These are phyloP conservation scores for Mormoops blainvillei DNA, from an alignment of 2,113 vertebrate genomes.

Conservation along the genomic window DNA sequence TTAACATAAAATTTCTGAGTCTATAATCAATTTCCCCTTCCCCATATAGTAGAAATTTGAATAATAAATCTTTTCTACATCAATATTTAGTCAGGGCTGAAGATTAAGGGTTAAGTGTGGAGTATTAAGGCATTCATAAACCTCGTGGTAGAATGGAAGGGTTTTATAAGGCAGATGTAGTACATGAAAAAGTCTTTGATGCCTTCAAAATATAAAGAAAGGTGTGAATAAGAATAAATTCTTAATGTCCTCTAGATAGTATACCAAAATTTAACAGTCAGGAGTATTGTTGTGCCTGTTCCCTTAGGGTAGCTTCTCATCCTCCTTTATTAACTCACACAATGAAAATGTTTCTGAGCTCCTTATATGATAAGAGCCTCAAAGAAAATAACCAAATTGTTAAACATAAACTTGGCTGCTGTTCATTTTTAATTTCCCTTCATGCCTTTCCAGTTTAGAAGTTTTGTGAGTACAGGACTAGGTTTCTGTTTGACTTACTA, in stretches of 20 bases:
- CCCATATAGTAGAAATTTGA: not conserved
- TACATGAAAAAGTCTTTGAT: not conserved
- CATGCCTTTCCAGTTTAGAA: not conserved
- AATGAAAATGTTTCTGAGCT: conserved; percentile 20
- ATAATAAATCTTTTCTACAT: not conserved
- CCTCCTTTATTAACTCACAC: not conserved
- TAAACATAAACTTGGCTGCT: not conserved
- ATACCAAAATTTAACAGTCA: not conserved
- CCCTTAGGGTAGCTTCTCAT: not conserved
- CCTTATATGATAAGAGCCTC: not conserved
- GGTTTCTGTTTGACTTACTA: not conserved
- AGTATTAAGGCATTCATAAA: not conserved
- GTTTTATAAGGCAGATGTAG: not conserved
- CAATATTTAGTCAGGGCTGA: not conserved
- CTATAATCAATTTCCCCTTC: not conserved
- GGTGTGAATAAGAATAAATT: not conserved
- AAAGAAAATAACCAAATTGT: not conserved
- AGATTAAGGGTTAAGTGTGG: not conserved
- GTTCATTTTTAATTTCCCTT: not conserved
- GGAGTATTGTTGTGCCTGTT: not conserved
- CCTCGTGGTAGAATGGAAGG: not conserved
- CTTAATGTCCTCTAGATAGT: not conserved
- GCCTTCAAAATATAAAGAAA: not conserved
- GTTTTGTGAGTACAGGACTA: not conserved
- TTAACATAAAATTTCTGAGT: not conserved